These are phyloP conservation scores for Eurois occulta DNA, from an alignment of 2,888 invertebrate species.

Conservation along the genomic window DNA sequence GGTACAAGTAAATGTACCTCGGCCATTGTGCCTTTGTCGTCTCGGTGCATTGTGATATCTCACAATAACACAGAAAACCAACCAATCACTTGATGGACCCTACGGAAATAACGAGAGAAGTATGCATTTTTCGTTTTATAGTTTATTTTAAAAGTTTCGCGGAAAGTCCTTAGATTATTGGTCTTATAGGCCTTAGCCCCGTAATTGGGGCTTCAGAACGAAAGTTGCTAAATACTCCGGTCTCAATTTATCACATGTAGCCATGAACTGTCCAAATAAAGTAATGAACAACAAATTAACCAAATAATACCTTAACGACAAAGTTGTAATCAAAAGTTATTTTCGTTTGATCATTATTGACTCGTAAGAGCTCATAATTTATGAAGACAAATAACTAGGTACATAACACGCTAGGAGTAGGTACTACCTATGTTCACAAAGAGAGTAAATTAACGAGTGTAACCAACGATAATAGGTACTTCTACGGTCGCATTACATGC, in stretches of 20 bases:
- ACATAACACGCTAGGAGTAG: not conserved
- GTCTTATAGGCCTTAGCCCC: not conserved
- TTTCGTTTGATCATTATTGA: slow-evolving; percentile 13
- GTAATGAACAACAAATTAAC: not conserved
- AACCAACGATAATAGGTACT: slow-evolving; percentile 20
- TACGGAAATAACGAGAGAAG: not conserved
- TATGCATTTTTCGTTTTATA: not conserved
- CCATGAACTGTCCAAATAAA: slow-evolving; percentile 28
- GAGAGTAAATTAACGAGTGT: not conserved
- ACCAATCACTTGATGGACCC: slow-evolving; percentile 22
- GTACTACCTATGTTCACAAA: not conserved
- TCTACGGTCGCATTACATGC: slow-evolving; percentile 11
- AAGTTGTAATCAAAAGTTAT: slow-evolving; percentile 14
- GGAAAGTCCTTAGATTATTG: not conserved
- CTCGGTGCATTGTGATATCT: slow-evolving; percentile 19
- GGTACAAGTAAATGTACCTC: not conserved
- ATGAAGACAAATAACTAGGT: not conserved
- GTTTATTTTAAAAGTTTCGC: not conserved
- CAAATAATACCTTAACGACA: not conserved
- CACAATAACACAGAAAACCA: slow-evolving; percentile 3
- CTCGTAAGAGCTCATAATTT: not conserved
- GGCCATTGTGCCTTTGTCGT: slow-evolving; percentile 22
- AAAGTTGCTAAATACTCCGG: not conserved
- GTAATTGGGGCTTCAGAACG: not conserved
- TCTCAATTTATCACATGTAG: not conserved